Percentiles rank a stretch among this genome's conserved stretches.
phyloP scores from a whole-genome alignment of 2,888 invertebrate species.

The Eupithecia dodoneata region DNA sequence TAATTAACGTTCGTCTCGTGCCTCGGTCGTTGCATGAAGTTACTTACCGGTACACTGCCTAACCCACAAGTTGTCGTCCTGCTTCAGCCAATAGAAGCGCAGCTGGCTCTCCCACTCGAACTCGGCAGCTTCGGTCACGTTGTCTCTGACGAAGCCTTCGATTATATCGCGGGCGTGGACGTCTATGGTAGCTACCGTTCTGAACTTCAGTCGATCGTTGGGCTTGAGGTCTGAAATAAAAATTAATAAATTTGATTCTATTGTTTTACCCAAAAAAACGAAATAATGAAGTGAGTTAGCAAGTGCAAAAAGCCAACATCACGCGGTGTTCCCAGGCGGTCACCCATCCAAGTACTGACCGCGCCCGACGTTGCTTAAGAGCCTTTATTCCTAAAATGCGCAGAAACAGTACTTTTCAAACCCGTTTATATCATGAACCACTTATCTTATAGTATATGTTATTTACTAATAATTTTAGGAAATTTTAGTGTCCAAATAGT shows the following conservation, averaged over 20 bases:
- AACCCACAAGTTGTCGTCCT: constrained; percentile 91
- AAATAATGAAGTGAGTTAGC: not conserved
- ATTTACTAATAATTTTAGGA: no score
- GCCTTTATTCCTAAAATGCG: no score
- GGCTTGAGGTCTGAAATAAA: constrained; percentile 84
- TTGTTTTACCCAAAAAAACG: no score
- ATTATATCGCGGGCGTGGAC: constrained; percentile 96
- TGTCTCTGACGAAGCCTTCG: constrained; percentile 91
- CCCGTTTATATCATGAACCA: no score
- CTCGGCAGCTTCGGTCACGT: constrained; percentile 92
- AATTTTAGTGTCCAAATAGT: no score
- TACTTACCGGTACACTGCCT: constrained; percentile 89
- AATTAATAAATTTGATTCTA: not conserved
- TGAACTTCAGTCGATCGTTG: constrained; percentile 94
- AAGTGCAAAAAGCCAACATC: constrained; percentile 60
- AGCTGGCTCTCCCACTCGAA: constrained; percentile 98
- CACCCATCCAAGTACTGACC: constrained; percentile 70
- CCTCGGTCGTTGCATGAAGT: not conserved
- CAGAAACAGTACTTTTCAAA: no score
- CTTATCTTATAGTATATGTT: no score
- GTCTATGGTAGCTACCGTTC: constrained; percentile 94
- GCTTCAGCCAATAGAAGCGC: constrained; percentile 95
- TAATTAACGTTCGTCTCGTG: no score
- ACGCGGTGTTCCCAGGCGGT: constrained; percentile 70
- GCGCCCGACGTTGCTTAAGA: constrained; percentile 77